Evolutionary conservation across 2,113 vertebrate species (phyloP).

Genomic region (Rhinichthys klamathensis): DNA sequence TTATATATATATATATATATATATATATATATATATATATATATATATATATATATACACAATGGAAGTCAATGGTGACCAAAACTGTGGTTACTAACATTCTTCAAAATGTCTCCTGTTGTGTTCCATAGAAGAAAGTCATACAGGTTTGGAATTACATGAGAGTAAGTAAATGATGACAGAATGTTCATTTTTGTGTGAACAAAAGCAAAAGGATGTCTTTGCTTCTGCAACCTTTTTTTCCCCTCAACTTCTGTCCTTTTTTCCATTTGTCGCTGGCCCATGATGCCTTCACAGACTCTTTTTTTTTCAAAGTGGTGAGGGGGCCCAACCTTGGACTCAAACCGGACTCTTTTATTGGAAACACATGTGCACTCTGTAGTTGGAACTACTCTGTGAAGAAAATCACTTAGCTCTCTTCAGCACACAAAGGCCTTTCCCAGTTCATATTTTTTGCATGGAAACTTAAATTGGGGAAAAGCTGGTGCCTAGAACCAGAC

Average conservation of each 20-base stretch:
- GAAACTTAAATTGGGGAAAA: conserved; percentile 60
- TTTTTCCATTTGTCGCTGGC: conserved; percentile 51
- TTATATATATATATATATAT: too few relatives aligned
- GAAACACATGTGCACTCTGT: conserved; percentile 60
- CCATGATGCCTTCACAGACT: conserved; percentile 51
- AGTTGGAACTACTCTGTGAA: conserved; percentile 57
- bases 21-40: too few relatives aligned
- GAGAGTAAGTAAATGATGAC: neutral
- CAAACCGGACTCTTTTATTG: conserved; percentile 51
- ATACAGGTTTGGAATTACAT: neutral
- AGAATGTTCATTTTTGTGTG: neutral
- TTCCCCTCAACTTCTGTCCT: conserved; percentile 23
- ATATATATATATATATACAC: neutral
- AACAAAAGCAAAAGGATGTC: conserved; percentile 33
- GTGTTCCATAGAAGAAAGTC: neutral
- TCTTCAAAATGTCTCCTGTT: neutral
- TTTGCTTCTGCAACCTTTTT: conserved; percentile 33
- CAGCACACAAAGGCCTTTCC: conserved; percentile 58
- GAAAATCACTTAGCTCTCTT: conserved; percentile 57
- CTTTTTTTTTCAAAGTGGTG: conserved; percentile 46
- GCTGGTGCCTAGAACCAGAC: conserved; percentile 55
- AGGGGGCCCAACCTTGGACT: conserved; percentile 56
- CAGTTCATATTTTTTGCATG: conserved; percentile 58
- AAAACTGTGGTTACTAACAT: neutral
- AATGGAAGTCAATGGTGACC: neutral